Evolutionary conservation across 2,888 invertebrate species (phyloP), one percentile per base, ranked within the genome.

Genomic region (Aphodius sticticus): DNA sequence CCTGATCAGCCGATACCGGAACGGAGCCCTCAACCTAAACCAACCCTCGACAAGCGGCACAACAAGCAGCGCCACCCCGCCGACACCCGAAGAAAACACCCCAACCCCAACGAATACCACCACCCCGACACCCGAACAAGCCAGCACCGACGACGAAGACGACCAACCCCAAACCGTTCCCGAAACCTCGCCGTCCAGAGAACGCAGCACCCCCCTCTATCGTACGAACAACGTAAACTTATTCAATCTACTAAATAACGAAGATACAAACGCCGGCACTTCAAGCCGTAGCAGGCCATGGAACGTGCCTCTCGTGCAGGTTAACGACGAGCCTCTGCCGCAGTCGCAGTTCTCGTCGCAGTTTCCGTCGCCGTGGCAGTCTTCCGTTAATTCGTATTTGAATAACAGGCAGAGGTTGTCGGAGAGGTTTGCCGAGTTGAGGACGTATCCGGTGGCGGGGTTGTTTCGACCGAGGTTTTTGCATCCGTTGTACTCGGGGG

Each of bases 261-360:
- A 83, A 37, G 83, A 83, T 15, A 76, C 83, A 6, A 26, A 14
- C 6, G n/a, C 74, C 36, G 37, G 81, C 0, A 53, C 77, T 0
- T 69, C 15, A 6, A 35, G 78, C 14, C 79, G 81, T 72, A 83
- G 77, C 78, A 77, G 82, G 15, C 69, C 79, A 9, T 84, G 84
- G 83, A 84, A 83, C 77, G 90, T 92, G 84, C 93, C 93, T 1
- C 87, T 91, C 12, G 91, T 94, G 84, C 92, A 92, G 83, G 91
- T 93, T 53, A 93, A 93, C 82, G 93, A 93, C 83, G 89, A 92
- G n/a, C 91, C 91, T 0, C 87, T 91, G 1, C 86, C 87, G 12
- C 90, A 90, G 77, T 86, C 85, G 15, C 82, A 71, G 35, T 71
- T 71, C 37, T 53, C 53, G 7, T 86, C 87, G 12, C 90, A 90